Base-by-base conservation (phyloP, 64 coral and sea anemone species). In the Stylophora pistillata region DNA sequence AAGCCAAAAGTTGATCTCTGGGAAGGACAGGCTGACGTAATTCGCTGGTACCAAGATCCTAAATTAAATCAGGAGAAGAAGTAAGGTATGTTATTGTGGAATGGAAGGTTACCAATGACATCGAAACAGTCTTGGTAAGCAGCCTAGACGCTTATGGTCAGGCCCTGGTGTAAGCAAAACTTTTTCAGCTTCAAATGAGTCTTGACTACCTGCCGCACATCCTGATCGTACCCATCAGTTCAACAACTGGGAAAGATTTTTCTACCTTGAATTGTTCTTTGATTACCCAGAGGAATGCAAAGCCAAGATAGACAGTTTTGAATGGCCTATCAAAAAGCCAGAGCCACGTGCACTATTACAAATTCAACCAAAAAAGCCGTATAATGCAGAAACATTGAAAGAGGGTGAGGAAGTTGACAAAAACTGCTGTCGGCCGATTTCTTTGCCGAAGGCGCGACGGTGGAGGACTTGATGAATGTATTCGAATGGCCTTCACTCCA, bases 71-170 rank as follows among this genome's bases (percentile, higher is more conserved):
- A 58, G 56, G 56, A 58, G 28, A 72, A 12, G 9, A 31, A 32
- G 10, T 31, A 30, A 73, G 82, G 21, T 94, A 86, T 31, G 79
- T 94, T 20, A 78, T 94, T 14, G 87, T 94, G 34, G 92, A 94
- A 16, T 94, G 87, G 87, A 94, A 89, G 32, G 87, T 88, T 15
- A 26, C 85, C 16, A 3, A 2, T 60, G 87, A 94, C 53, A 55
- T 94, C 13, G 28, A 86, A 11, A 60, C 70, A 25, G 89, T 85
- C 73, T 94, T 87, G 92, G 71, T 76, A 23, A 74, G 47, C 1
- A 56, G 55, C 11, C 13, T 11, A 60, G 69, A 60, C 2, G 72
- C 79, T 21, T 89, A 78, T 81, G 87, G 92, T 59, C 92, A 94
- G 29, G 77, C 87, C 74, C 74, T 94, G 37, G 60, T 94, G 0